phyloP scores from a whole-genome alignment of 2,888 invertebrate species.

The Trilocha varians region DNA sequence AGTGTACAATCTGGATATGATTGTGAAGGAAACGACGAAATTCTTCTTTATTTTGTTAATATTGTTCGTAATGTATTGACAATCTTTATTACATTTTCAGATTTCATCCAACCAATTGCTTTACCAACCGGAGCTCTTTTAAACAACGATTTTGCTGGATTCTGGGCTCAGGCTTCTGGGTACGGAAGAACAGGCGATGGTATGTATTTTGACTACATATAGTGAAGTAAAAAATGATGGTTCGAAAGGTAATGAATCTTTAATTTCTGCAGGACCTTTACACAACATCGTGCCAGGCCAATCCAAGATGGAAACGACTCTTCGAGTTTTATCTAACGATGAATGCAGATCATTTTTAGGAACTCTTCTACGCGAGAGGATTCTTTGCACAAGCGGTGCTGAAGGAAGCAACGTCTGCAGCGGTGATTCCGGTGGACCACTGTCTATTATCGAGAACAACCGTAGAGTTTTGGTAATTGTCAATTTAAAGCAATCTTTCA shows the following conservation, averaged over 20 bases:
- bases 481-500: no score
- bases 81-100: background rate
- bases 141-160: background rate
- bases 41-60: no score
- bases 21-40: no score
- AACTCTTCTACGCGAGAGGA: background rate
- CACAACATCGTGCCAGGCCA: background rate
- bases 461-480: constrained; percentile 2
- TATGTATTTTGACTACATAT: no score
- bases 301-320: background rate
- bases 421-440: constrained; percentile 2
- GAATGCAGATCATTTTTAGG: background rate
- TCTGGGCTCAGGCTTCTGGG: background rate
- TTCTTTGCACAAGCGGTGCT: constrained; percentile 1
- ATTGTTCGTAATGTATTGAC: no score
- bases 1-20: no score
- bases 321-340: background rate
- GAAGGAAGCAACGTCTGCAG: background rate
- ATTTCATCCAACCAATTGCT: background rate
- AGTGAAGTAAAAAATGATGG: no score
- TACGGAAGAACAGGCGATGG: background rate
- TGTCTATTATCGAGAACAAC: background rate
- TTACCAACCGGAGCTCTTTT: background rate
- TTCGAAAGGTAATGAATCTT: no score
- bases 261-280: background rate